A percentile compares a stretch with the other conserved stretches of the same genome.
Conservation (phyloP, 2,113 vertebrate genomes). For the Capra hircus region DNA sequence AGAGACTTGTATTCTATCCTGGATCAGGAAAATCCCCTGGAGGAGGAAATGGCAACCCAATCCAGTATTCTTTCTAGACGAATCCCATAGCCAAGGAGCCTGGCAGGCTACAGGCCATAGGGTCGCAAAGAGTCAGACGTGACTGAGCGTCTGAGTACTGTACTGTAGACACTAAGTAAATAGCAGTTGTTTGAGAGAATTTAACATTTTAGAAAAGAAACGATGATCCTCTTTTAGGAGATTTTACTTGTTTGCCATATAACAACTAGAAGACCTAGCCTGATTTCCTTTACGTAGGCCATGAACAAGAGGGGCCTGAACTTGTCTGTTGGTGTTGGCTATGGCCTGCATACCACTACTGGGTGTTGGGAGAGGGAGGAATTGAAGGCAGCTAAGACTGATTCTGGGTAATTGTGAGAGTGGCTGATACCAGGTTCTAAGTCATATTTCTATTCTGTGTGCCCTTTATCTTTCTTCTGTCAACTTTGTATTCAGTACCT, state of each 20-base stretch:
- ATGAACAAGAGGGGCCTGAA: not conserved
- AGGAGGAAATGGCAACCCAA: not conserved
- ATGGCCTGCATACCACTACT: not conserved
- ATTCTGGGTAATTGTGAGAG: not conserved
- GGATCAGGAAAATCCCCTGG: not conserved
- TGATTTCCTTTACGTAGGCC: not conserved
- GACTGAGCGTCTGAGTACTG: not conserved
- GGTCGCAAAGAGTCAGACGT: fast-evolving
- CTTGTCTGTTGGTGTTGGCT: not conserved
- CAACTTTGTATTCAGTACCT: not conserved
- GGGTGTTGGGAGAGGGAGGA: not conserved
- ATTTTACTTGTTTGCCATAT: not conserved
- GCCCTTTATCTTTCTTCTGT: not conserved
- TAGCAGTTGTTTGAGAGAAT: not conserved
- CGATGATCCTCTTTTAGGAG: not conserved
- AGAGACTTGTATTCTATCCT: not conserved
- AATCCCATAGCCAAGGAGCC: not conserved
- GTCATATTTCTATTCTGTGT: not conserved
- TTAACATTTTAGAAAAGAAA: not conserved
- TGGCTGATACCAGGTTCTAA: not conserved
- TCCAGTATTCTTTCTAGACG: not conserved
- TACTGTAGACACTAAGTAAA: not conserved
- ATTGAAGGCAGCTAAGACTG: not conserved
- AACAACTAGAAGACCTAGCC: not conserved
- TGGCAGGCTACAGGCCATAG: not conserved